A percentile compares a stretch with the other conserved stretches of the same genome.
Conservation (phyloP, 2,113 vertebrate genomes). For the Tricholaema leucomelas region DNA sequence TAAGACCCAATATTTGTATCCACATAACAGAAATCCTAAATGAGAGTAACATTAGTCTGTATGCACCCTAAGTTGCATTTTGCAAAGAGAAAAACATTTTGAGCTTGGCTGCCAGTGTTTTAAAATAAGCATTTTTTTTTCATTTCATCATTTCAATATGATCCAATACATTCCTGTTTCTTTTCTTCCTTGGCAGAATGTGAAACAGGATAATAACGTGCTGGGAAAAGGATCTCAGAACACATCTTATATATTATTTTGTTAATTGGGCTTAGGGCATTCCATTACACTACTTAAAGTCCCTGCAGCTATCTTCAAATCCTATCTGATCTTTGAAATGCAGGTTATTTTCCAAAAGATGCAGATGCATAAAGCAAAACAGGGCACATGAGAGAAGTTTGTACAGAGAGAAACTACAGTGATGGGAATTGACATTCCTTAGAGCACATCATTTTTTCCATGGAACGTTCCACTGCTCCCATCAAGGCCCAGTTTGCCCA, state of each 20-base stretch:
- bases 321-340: slow-evolving; percentile 44
- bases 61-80: slow-evolving; percentile 52
- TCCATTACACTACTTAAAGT: background rate
- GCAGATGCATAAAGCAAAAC: slow-evolving; percentile 30
- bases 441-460: slow-evolving; percentile 46
- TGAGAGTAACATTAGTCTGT: slow-evolving; percentile 52
- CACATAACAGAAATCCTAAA: slow-evolving; percentile 69
- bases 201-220: background rate
- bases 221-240: background rate
- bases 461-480: slow-evolving; percentile 21
- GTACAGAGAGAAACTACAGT: background rate
- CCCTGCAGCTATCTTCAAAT: slow-evolving; percentile 31
- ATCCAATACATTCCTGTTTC: background rate
- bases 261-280: background rate
- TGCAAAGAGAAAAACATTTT: slow-evolving; percentile 48
- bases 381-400: slow-evolving; percentile 21
- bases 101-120: background rate
- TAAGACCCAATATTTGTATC: slow-evolving; percentile 67
- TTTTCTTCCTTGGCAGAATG: background rate
- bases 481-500: background rate
- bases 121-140: slow-evolving; percentile 30
- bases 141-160: slow-evolving; percentile 23
- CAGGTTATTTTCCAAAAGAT: slow-evolving; percentile 38
- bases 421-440: slow-evolving; percentile 54
- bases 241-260: background rate